These are phyloP conservation scores for Emydoidea blandingii DNA, from an alignment of 2,797 vertebrate genomes.

Conservation along the genomic window DNA sequence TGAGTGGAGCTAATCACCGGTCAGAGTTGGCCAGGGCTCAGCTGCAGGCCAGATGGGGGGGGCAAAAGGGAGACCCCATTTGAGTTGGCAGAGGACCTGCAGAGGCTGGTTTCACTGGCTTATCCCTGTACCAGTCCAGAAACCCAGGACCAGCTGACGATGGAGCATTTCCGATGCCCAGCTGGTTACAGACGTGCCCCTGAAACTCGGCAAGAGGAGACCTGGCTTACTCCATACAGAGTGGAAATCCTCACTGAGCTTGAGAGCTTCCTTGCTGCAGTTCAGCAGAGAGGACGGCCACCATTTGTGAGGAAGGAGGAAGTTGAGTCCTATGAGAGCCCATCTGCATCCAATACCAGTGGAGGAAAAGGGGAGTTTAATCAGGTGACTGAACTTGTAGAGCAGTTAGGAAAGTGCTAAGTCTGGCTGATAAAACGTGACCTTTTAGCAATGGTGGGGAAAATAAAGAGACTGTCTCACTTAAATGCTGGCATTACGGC, in stretches of 20 bases:
- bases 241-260: neutral
- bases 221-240: neutral
- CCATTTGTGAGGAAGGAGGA: neutral
- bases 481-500: too few species aligned
- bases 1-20: neutral
- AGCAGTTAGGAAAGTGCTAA: neutral
- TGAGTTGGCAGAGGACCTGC: neutral
- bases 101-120: neutral
- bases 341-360: too few species aligned
- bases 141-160: neutral
- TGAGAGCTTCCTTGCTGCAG: neutral
- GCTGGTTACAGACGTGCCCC: neutral
- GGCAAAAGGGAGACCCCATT: too few species aligned
- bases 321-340: neutral
- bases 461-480: too few species aligned
- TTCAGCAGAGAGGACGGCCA: neutral
- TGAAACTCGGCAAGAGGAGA: neutral
- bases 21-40: neutral
- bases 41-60: neutral
- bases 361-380: too few species aligned
- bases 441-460: neutral
- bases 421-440: neutral
- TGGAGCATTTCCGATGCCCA: neutral
- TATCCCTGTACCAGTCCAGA: neutral
- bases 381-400: neutral